Percentiles rank a stretch among this genome's conserved stretches.
Evolutionary conservation across 1,140 invertebrate species (phyloP).

Genomic region (Spodoptera frugiperda): DNA sequence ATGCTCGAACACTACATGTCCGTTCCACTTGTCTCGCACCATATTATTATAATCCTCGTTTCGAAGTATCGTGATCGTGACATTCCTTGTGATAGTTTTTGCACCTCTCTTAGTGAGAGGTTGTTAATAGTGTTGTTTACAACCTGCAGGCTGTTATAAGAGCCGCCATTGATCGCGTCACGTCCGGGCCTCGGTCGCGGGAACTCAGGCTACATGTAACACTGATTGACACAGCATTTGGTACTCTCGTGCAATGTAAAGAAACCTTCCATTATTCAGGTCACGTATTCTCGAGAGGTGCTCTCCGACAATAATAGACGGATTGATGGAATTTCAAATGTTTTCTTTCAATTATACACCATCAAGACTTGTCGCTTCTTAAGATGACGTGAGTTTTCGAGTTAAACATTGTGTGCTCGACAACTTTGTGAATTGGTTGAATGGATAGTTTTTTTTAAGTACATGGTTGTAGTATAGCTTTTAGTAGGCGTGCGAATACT

Average conservation of each 20-base stretch:
- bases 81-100: conserved; percentile 66
- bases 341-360: conserved; percentile 73
- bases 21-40: neutral
- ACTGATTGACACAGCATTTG: conserved; percentile 70
- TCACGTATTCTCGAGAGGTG: conserved; percentile 82
- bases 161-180: conserved; percentile 76
- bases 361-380: conserved; percentile 60
- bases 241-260: conserved; percentile 50
- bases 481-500: conserved; percentile 2
- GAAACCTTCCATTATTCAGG: conserved; percentile 66
- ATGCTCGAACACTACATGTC: neutral
- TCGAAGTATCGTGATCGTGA: conserved; percentile 57
- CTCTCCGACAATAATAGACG: conserved; percentile 66
- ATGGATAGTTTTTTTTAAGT: conserved; percentile 4
- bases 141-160: conserved; percentile 73
- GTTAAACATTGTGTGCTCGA: conserved; percentile 33
- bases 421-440: neutral
- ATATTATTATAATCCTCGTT: conserved; percentile 1
- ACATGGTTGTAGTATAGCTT: too few species aligned
- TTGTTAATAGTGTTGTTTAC: conserved; percentile 82
- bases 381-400: conserved; percentile 39
- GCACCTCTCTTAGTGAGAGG: conserved; percentile 64
- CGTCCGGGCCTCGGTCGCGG: conserved; percentile 63
- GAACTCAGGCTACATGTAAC: conserved; percentile 71
- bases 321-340: conserved; percentile 70